A percentile compares a stretch with the other conserved stretches of the same genome.
These are phyloP conservation scores for Dascyllus trimaculatus DNA, from an alignment of 2,113 vertebrate genomes.

Conservation along the genomic window DNA sequence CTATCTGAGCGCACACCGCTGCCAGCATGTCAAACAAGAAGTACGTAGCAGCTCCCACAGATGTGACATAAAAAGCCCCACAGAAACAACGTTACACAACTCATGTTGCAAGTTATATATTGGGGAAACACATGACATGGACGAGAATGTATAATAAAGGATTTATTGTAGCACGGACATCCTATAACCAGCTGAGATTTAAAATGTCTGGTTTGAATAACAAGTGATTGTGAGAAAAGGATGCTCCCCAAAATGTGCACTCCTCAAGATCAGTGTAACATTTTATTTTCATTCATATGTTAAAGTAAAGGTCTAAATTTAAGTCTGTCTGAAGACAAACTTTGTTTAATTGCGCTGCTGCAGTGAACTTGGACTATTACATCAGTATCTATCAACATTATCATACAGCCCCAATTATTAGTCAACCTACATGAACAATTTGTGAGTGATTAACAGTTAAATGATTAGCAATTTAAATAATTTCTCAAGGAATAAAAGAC, in stretches of 20 bases:
- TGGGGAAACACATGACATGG: not conserved
- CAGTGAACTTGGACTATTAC: not conserved
- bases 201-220: not conserved
- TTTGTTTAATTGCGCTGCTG: too few relatives aligned
- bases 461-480: too few relatives aligned
- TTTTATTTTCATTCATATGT: not conserved
- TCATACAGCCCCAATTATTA: not conserved
- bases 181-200: not conserved
- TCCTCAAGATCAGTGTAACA: not conserved
- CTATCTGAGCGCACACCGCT: slow-evolving; percentile 31
- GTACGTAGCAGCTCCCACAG: slow-evolving; percentile 33
- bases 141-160: not conserved
- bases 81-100: not conserved
- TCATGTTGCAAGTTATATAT: not conserved
- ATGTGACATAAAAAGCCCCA: not conserved
- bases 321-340: too few relatives aligned
- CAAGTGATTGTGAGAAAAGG: not conserved
- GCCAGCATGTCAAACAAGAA: slow-evolving; percentile 33
- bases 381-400: not conserved
- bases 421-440: not conserved
- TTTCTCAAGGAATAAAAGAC: too few relatives aligned
- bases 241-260: not conserved
- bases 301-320: not conserved
- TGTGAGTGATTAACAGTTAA: too few relatives aligned
- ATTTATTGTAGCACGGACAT: not conserved